phyloP scores from a whole-genome alignment of 2,888 invertebrate genomes.

The Vesta saturnalis region DNA sequence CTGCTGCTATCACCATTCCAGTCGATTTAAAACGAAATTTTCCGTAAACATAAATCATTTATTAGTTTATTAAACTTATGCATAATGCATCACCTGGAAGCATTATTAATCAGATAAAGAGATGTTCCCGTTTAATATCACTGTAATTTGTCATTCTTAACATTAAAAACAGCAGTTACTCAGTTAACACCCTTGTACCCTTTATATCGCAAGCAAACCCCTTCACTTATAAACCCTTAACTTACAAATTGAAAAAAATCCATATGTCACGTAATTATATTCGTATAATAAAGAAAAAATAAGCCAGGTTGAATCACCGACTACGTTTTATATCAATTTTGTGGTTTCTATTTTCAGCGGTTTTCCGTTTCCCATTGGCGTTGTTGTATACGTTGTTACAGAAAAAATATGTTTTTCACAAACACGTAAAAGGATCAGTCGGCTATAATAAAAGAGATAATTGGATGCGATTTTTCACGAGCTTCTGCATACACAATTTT shows the following conservation, averaged over 20 bases:
- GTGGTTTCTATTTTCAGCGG: slow-evolving; percentile 54
- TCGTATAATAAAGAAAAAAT: slow-evolving; percentile 7
- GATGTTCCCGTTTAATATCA: slow-evolving; percentile 43
- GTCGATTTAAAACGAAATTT: background rate
- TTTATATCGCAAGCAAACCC: slow-evolving; percentile 2
- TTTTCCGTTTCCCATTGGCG: slow-evolving; percentile 55
- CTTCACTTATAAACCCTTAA: slow-evolving; percentile 7
- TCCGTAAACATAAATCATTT: background rate
- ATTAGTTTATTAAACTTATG: background rate
- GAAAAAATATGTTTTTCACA: slow-evolving; percentile 13
- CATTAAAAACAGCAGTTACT: slow-evolving; percentile 37
- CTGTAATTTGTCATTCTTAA: slow-evolving; percentile 43
- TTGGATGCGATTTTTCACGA: slow-evolving; percentile 10
- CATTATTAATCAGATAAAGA: slow-evolving; percentile 43
- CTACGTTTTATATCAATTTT: slow-evolving; percentile 41
- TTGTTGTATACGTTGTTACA: slow-evolving; percentile 44
- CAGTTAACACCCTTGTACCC: slow-evolving; percentile 39
- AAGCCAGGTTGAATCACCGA: slow-evolving; percentile 24
- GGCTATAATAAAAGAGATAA: background rate
- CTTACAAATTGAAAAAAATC: background rate
- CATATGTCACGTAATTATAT: slow-evolving; percentile 12
- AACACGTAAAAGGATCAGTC: background rate
- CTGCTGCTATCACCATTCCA: background rate
- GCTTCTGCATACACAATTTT: slow-evolving; percentile 24
- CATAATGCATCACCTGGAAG: slow-evolving; percentile 44